Base-by-base conservation (phyloP, 2,888 invertebrate species). In the Tineola bisselliella region DNA sequence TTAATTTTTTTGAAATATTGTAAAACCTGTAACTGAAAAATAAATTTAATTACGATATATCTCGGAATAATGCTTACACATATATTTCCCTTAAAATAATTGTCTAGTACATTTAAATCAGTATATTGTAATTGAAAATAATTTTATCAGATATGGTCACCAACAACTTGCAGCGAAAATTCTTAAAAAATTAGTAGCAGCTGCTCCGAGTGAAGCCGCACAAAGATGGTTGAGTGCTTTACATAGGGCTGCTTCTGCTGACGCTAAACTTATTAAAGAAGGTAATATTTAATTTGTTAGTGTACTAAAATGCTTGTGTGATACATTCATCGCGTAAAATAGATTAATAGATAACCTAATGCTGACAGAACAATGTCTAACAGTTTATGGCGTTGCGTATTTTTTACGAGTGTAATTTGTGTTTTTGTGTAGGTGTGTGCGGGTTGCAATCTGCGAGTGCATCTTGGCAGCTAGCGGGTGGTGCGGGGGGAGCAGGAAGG, bases 201-300 rank as follows among this genome's bases (percentile, higher is more conserved):
- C 91, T 65, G 94, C 94, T 0, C 94, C 95, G 13, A 94, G 94
- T 33, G 97, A 97, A 72, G 93, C 95, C 68, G 90, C 94, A 58
- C 94, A 96, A 71, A 95, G 96, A 71, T 98, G 97, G 93, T 79
- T 97, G 61, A 90, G 91, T 0, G 93, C 94, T 0, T 77, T 98
- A n/a, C 89, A 92, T 63, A 89, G 93, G 63, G 90, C 94, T 65
- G 91, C 93, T 0, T 89, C 88, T 59, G 94, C 93, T 0, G 95
- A 95, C 75, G 90, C 91, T 12, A 87, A 88, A 60, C 80, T 94
- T 0, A 78, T 86, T 0, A 71, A 88, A 19, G 82, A 88, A 54
- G 89, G 88, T 77, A 70, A 18, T 17, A 52, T 18, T 11, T 11
- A 17, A 52, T 52, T 25, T 25, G 6, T 25, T 25, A 4, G 25